A percentile compares a stretch with the other conserved stretches of the same genome.
phyloP scores from a whole-genome alignment of 2,113 vertebrate species.

The Peromyscus californicus region DNA sequence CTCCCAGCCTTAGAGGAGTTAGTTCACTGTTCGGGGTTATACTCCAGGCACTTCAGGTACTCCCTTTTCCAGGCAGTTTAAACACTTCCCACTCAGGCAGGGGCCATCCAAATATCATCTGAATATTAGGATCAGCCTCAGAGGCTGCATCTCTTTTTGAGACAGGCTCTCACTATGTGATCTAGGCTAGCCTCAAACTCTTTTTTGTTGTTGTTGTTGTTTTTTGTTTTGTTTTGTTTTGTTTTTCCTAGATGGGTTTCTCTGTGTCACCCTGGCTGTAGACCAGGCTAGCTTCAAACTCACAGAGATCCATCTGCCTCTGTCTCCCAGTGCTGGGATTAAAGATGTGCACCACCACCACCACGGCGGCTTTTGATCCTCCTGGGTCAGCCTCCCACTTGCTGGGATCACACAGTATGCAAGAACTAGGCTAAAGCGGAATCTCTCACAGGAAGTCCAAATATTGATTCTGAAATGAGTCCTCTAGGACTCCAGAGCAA shows the following conservation, averaged over 20 bases:
- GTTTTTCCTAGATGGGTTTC: background rate
- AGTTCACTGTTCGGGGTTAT: background rate
- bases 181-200: background rate
- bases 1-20: slow-evolving; percentile 30
- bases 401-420: background rate
- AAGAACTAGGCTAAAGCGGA: background rate
- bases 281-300: background rate
- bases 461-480: slow-evolving; percentile 4
- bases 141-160: slow-evolving; percentile 43
- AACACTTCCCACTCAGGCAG: background rate
- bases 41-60: slow-evolving; percentile 9
- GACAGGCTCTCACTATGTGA: background rate
- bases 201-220: background rate
- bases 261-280: background rate
- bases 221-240: background rate
- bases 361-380: background rate
- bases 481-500: background rate
- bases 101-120: background rate
- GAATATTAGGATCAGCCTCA: background rate
- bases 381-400: background rate
- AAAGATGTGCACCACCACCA: background rate
- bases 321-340: background rate
- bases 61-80: background rate
- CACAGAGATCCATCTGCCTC: background rate
- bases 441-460: background rate